These are phyloP conservation scores for Nothocercus nigrocapillus DNA, from an alignment of 2,113 vertebrate genomes.

Conservation along the genomic window DNA sequence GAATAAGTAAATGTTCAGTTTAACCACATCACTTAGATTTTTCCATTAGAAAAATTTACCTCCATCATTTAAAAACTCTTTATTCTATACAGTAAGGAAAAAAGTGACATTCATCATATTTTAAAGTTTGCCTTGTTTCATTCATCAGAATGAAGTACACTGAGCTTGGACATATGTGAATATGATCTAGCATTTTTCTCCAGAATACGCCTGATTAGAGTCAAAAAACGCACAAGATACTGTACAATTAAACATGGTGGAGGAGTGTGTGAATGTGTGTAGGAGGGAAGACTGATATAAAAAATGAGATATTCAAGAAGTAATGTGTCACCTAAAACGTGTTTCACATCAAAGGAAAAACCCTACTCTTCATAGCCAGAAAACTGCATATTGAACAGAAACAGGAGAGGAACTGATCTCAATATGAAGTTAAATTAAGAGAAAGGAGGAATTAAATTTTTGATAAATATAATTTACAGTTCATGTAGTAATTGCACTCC, in stretches of 20 bases:
- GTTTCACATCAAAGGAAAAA: not conserved
- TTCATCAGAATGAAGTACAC: not conserved
- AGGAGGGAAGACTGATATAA: not conserved
- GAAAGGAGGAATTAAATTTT: not conserved
- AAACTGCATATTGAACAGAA: not conserved
- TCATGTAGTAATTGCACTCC: not conserved
- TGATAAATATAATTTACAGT: not conserved
- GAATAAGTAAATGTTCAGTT: not conserved
- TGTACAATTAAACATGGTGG: not conserved
- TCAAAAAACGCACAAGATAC: not conserved
- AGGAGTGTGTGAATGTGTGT: not conserved
- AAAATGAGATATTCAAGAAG: not conserved
- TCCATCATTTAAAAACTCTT: not conserved
- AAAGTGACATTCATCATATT: not conserved
- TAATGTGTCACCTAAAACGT: not conserved
- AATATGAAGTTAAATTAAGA: not conserved
- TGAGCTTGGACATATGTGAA: not conserved
- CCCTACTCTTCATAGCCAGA: not conserved
- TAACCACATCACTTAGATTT: not conserved
- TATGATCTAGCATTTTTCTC: not conserved
- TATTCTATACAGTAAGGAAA: not conserved
- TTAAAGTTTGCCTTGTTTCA: not conserved
- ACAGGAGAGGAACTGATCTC: fast-evolving
- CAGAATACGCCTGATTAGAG: not conserved
- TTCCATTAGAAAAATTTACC: not conserved